Evolutionary conservation across 2,113 vertebrate genomes (phyloP).

Genomic region (Hippocampus zosterae): DNA sequence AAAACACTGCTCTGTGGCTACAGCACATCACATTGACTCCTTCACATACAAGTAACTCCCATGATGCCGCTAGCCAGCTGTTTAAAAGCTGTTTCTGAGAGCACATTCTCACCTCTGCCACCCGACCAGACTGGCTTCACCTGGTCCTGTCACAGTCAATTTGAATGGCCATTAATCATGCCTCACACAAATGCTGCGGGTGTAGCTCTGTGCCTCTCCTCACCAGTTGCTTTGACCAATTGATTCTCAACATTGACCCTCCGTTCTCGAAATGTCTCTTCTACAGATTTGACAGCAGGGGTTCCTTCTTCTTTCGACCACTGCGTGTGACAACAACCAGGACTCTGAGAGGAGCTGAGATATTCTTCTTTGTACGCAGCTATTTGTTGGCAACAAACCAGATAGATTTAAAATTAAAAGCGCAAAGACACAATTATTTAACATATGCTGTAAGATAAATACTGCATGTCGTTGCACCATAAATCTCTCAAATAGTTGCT

Average conservation of each 20-base stretch:
- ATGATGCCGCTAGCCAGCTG: conserved; percentile 55
- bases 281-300: conserved; percentile 22
- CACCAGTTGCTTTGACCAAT: conserved; percentile 4
- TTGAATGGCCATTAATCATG: conserved; percentile 70
- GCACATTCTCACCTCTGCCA: conserved; percentile 25
- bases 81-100: conserved; percentile 59
- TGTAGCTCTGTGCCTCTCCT: conserved; percentile 23
- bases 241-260: conserved; percentile 17
- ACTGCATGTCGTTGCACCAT: not conserved
- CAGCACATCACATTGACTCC: conserved; percentile 33
- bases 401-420: not conserved
- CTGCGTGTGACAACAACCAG: not conserved
- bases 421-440: not conserved
- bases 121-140: conserved; percentile 51
- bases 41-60: conserved; percentile 40
- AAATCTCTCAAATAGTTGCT: not conserved
- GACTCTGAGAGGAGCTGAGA: not conserved
- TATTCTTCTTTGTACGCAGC: not conserved
- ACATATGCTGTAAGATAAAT: not conserved
- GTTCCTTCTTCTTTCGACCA: conserved; percentile 4
- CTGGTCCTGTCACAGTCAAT: conserved; percentile 69
- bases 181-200: conserved; percentile 49
- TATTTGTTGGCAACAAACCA: not conserved
- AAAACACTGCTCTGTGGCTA: not conserved
- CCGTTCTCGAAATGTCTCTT: conserved; percentile 32